Conservation (phyloP, 2,113 vertebrate species). For the Capreolus pygargus region DNA sequence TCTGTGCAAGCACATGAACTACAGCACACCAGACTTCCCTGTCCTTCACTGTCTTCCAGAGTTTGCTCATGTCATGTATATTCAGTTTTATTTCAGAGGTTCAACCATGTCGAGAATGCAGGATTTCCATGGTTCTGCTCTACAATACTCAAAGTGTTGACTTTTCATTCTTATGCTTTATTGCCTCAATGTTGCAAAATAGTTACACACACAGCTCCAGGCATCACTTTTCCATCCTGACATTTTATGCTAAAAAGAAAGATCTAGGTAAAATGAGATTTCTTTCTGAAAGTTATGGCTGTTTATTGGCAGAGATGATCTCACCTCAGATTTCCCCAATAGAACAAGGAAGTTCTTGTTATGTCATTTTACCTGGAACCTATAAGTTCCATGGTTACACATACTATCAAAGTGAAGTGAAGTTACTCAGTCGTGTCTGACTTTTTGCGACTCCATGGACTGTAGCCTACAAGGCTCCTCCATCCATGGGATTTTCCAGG, state of each 20-base stretch:
- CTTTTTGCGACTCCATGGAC: too few relatives aligned
- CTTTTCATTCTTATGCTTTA: not conserved
- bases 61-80: not conserved
- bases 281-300: not conserved
- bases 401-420: not conserved
- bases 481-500: too few relatives aligned
- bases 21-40: not conserved
- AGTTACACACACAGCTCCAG: not conserved
- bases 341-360: not conserved
- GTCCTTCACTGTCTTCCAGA: not conserved
- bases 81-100: not conserved
- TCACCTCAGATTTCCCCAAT: not conserved
- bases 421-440: too few relatives aligned
- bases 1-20: not conserved
- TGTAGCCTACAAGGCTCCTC: too few relatives aligned
- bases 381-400: not conserved
- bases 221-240: not conserved
- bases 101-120: not conserved
- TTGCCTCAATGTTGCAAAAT: not conserved
- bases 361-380: not conserved
- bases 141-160: not conserved
- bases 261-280: not conserved
- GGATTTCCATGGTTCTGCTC: not conserved
- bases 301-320: not conserved
- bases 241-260: not conserved